These are phyloP conservation scores for Tachina lurida DNA, from an alignment of 2,888 invertebrate species.

Conservation along the genomic window DNA sequence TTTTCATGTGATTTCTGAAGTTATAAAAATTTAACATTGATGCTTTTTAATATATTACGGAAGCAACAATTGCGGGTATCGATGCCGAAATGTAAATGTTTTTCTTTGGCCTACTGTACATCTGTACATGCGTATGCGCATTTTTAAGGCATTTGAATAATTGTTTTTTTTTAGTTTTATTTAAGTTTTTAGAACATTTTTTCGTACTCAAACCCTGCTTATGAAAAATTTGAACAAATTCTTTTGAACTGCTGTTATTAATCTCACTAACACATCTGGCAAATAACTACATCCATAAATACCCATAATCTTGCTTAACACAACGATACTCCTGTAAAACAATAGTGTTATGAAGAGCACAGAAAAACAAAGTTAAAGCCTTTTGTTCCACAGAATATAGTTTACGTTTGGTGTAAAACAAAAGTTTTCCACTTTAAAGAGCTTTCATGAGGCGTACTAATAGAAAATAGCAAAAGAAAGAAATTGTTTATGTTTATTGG, in stretches of 20 bases:
- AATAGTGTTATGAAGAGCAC: neutral
- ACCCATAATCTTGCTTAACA: neutral
- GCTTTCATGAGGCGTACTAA: constrained; percentile 57
- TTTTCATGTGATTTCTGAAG: too few species aligned
- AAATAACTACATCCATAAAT: neutral
- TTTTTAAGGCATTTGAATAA: neutral
- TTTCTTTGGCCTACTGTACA: too few species aligned
- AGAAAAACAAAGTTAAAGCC: neutral
- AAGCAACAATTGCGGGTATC: too few species aligned
- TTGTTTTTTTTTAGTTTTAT: neutral
- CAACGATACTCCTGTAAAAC: neutral
- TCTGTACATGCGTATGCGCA: too few species aligned
- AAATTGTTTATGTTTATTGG: constrained; percentile 39
- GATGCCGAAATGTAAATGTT: too few species aligned
- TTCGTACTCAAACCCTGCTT: neutral
- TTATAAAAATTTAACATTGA: too few species aligned
- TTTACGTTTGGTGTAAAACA: constrained; percentile 40
- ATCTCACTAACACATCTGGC: neutral
- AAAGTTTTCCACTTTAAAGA: constrained; percentile 59
- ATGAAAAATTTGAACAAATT: neutral
- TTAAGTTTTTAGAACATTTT: neutral
- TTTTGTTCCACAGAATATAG: constrained; percentile 35
- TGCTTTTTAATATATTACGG: too few species aligned
- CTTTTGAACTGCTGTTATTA: constrained; percentile 18
- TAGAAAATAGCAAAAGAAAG: constrained; percentile 17